Percentiles rank a stretch among this genome's conserved stretches.
Evolutionary conservation across 2,888 invertebrate genomes (phyloP).

Genomic region (Anthrax anthrax): DNA sequence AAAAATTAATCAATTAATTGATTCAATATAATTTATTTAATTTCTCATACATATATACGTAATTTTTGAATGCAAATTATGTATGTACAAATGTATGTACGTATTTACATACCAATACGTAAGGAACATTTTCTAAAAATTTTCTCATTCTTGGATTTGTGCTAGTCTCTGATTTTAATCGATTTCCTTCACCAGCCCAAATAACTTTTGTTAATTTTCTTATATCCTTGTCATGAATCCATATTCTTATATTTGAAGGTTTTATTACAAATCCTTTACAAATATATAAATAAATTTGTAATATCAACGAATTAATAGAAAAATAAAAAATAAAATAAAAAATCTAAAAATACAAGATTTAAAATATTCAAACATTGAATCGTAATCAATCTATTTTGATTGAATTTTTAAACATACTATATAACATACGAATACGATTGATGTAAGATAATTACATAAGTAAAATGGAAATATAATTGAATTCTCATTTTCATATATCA

Average conservation of each 20-base stretch:
- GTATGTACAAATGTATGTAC: no score
- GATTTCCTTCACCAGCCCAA: conserved; percentile 80
- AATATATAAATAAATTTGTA: neutral
- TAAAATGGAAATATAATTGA: no score
- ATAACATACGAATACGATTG: no score
- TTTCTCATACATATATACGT: no score
- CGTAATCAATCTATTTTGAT: no score
- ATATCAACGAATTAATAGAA: neutral
- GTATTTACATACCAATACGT: conserved; percentile 60
- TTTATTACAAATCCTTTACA: conserved; percentile 61
- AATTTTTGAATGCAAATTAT: neutral
- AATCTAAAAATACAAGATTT: neutral
- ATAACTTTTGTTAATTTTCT: conserved; percentile 72
- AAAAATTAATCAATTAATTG: neutral
- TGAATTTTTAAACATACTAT: no score
- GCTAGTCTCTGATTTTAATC: conserved; percentile 69
- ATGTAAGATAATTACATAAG: no score
- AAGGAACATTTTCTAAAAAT: conserved; percentile 86
- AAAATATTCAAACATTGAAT: no score
- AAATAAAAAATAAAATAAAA: neutral
- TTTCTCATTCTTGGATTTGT: conserved; percentile 67
- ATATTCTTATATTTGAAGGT: conserved; percentile 81
- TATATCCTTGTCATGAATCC: conserved; percentile 88
- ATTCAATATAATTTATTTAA: neutral
- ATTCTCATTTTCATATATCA: no score